Base-by-base conservation (phyloP, 2,888 invertebrate species). In the Drosophila koepferae region DNA sequence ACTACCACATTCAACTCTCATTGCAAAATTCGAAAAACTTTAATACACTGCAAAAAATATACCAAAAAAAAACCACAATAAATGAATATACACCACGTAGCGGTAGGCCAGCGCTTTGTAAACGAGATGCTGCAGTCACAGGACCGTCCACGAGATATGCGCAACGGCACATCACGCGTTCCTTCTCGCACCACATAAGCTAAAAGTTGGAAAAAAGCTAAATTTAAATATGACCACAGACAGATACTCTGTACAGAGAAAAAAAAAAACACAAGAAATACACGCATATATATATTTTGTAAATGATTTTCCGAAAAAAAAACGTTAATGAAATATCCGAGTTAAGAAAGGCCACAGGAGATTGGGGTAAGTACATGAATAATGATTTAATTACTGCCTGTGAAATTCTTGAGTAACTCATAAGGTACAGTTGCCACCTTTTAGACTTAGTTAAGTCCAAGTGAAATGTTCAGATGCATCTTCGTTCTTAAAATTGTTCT, bases 101-200 rank as follows among this genome's bases (percentile, higher is more conserved):
- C 91, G 93, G 93, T 91, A 92, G 93, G 77, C 93, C 93, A 90
- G 92, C 92, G 85, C 93, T 93, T 92, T 93, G 93, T 92, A 93
- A 93, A 91, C 92, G 93, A 86, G 93, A 93, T 89, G 92, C 92
- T 86, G 92, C 92, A 86, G 92, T 93, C 82, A 88, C 92, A 68
- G 90, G 93, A 80, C 93, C 93, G 81, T 84, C 92, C 84, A 88
- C 92, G 86, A 91, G 92, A 91, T 93, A 93, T 91, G 91, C 91
- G 89, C 78, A 88, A 81, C 80, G 86, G 81, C 83, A 85, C 82
- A 86, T 78, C 75, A 89, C 77, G 90, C 87, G 86, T 72, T 82
- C 77, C 31, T 78, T 78, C 75, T 78, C 90, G 84, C 87, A 89
- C 84, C 88, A 88, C 76, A 84, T 87, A 89, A 90, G 84, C 88